Conservation (phyloP, 2,888 invertebrate species). For the Podotricha telesiphe region DNA sequence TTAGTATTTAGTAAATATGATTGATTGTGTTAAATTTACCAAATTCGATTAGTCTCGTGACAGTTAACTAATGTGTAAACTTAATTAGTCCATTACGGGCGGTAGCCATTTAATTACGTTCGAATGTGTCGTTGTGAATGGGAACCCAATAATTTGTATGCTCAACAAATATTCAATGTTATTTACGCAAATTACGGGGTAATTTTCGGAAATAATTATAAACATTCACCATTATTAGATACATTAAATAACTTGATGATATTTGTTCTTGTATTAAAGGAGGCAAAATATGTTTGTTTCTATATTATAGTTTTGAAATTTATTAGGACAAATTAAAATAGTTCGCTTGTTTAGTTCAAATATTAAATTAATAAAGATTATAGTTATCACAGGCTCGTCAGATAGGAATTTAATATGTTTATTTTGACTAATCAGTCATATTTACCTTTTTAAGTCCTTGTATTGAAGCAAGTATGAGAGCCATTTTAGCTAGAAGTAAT, state of each 20-base stretch:
- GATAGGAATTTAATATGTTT: no score
- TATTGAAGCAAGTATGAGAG: conserved; percentile 89
- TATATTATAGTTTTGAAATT: not conserved
- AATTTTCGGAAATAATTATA: not conserved
- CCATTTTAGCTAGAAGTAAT: conserved; percentile 90
- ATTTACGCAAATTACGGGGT: not conserved
- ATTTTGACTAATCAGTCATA: not conserved
- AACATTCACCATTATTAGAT: not conserved
- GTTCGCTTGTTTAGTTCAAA: not conserved
- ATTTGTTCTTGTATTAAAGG: not conserved
- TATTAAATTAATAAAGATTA: not conserved
- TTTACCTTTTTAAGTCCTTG: conserved; percentile 90
- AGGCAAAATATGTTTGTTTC: not conserved
- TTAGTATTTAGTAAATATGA: conserved; percentile 46
- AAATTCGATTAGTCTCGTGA: conserved; percentile 28
- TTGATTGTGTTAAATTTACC: conserved; percentile 21
- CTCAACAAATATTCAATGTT: conserved; percentile 12
- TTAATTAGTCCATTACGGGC: conserved; percentile 32
- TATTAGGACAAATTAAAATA: not conserved
- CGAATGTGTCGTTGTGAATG: conserved; percentile 19
- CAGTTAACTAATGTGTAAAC: conserved; percentile 27
- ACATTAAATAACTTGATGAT: not conserved
- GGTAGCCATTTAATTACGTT: conserved; percentile 30
- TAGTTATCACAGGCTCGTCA: not conserved
- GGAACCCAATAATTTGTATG: conserved; percentile 13